phyloP scores from a whole-genome alignment of 1,140 invertebrate genomes.

The Papilio helenus region DNA sequence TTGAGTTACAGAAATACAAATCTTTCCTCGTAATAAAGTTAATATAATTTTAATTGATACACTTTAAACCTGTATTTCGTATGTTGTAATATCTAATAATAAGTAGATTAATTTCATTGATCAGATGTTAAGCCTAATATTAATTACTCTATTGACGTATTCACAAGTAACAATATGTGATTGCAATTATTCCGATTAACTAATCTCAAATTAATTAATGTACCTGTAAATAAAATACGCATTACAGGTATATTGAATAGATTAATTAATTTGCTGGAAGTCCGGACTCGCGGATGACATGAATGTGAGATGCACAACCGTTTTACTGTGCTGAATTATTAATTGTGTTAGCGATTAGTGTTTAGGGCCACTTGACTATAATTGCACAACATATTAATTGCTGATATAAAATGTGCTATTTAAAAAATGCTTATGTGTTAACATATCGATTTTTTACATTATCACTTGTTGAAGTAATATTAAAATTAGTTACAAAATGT shows the following conservation, averaged over 20 bases:
- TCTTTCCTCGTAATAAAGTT: no score
- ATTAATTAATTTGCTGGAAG: not conserved
- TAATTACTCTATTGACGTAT: not conserved
- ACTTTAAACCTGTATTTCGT: no score
- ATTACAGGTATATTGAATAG: not conserved
- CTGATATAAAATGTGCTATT: not conserved
- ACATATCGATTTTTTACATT: not conserved
- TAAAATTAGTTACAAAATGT: not conserved
- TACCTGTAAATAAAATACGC: not conserved
- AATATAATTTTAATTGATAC: no score
- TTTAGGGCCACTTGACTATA: not conserved
- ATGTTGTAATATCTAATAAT: no score
- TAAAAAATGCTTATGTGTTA: not conserved
- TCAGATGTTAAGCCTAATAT: not conserved
- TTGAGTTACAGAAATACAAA: no score
- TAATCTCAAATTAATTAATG: not conserved
- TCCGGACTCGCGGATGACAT: not conserved
- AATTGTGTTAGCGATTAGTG: constrained; percentile 9
- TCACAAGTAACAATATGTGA: not conserved
- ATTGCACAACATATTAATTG: not conserved
- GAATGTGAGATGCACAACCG: not conserved
- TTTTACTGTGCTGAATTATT: not conserved
- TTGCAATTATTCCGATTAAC: not conserved
- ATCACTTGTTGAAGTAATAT: no score
- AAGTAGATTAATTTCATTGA: not conserved